These are phyloP conservation scores for Macrotus californicus DNA, from an alignment of 2,113 vertebrate genomes.

Conservation along the genomic window DNA sequence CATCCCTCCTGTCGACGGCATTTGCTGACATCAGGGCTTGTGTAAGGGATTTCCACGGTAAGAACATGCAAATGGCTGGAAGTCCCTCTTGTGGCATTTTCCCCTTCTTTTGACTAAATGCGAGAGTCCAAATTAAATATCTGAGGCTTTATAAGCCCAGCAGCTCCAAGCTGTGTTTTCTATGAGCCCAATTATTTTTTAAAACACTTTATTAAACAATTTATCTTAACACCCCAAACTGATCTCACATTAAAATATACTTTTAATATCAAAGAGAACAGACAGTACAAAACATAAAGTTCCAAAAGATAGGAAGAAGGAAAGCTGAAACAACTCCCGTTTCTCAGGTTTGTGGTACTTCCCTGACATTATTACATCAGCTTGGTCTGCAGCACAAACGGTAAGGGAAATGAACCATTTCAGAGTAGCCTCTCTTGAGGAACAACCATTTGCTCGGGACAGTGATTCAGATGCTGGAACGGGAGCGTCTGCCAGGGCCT, in stretches of 20 bases:
- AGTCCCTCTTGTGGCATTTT: fast-evolving
- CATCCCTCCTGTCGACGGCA: fast-evolving
- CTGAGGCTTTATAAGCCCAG: background rate
- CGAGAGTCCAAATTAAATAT: background rate
- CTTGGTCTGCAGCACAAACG: background rate
- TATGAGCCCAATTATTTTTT: slow-evolving; percentile 27
- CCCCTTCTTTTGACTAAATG: background rate
- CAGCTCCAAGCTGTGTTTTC: slow-evolving; percentile 22
- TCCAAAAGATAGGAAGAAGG: background rate
- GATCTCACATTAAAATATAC: slow-evolving; percentile 29
- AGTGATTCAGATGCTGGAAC: background rate
- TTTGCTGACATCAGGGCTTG: fast-evolving
- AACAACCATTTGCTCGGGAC: background rate
- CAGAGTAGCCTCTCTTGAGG: background rate
- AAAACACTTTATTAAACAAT: slow-evolving; percentile 41
- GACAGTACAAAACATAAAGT: background rate
- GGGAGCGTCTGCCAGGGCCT: background rate
- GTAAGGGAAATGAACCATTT: background rate
- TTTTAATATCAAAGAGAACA: slow-evolving; percentile 20
- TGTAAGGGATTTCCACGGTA: background rate
- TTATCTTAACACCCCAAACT: slow-evolving; percentile 22
- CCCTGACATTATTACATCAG: fast-evolving
- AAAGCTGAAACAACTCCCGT: background rate
- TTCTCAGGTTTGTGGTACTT: background rate
- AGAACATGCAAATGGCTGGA: background rate